A percentile compares a stretch with the other conserved stretches of the same genome.
These are phyloP conservation scores for Conus canariensis DNA, from an alignment of 2,888 invertebrate genomes.

Conservation along the genomic window DNA sequence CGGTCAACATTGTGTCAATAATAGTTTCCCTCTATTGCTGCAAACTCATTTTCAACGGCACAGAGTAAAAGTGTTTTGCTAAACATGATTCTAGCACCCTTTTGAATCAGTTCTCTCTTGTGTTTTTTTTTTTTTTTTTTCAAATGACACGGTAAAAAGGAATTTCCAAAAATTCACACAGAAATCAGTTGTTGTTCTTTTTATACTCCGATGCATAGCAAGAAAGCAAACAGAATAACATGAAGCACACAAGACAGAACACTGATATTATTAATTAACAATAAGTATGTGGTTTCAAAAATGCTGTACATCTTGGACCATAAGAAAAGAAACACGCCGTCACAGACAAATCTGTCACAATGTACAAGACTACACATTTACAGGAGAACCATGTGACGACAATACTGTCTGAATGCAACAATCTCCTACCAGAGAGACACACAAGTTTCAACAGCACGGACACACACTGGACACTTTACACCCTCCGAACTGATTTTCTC, in stretches of 20 bases:
- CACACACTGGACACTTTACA: neutral
- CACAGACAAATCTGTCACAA: neutral
- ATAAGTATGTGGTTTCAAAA: slow-evolving; percentile 26
- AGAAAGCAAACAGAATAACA: slow-evolving; percentile 29
- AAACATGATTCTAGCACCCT: slow-evolving; percentile 29
- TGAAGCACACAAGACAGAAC: slow-evolving; percentile 3
- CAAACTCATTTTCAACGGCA: slow-evolving; percentile 18
- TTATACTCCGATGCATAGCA: slow-evolving; percentile 23
- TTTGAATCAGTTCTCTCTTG: slow-evolving; percentile 23
- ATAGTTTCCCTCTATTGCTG: slow-evolving; percentile 18
- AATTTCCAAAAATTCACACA: slow-evolving; percentile 25
- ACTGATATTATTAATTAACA: slow-evolving; percentile 9
- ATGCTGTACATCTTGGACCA: slow-evolving; percentile 26
- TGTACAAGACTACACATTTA: slow-evolving; percentile 6
- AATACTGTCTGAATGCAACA: slow-evolving; percentile 26
- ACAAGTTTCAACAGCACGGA: neutral
- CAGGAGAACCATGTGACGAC: neutral
- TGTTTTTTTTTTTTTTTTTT: neutral
- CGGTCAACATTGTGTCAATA: neutral
- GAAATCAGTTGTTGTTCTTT: slow-evolving; percentile 16
- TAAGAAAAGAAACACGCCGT: slow-evolving; percentile 17
- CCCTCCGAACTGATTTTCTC: neutral
- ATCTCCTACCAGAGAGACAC: slow-evolving; percentile 4
- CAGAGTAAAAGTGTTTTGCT: slow-evolving; percentile 5
- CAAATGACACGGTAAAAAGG: slow-evolving; percentile 7